phyloP scores from a whole-genome alignment of 2,797 vertebrate genomes.

The Dicrostonyx torquatus region DNA sequence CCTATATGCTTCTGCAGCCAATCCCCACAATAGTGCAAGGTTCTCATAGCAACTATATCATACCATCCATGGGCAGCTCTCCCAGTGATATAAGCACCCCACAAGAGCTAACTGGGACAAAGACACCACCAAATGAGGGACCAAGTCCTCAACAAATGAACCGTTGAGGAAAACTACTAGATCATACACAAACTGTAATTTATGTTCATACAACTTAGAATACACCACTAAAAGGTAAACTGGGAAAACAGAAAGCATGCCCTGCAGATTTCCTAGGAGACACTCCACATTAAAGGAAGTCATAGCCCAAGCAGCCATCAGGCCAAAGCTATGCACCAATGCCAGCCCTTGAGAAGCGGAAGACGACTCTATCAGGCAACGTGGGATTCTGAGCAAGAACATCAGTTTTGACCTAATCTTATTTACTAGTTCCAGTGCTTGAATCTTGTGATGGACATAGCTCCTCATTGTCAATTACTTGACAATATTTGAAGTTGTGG shows the following conservation, averaged over 20 bases:
- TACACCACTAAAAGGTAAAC: background rate
- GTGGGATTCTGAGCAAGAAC: background rate
- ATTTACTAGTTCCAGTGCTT: background rate
- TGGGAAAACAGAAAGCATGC: rapidly evolving
- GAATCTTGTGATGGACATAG: background rate
- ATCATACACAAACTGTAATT: background rate
- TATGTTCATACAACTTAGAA: background rate
- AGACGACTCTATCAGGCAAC: rapidly evolving
- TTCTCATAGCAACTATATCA: rapidly evolving
- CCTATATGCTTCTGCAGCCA: too few species aligned
- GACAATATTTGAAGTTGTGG: background rate
- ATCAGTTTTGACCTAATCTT: background rate
- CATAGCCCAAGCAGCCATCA: background rate
- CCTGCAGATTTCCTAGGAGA: background rate
- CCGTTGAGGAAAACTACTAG: background rate
- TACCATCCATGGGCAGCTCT: background rate
- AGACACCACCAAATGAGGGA: background rate
- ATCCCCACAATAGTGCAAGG: rapidly evolving
- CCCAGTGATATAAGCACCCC: too few species aligned
- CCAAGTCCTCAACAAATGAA: too few species aligned
- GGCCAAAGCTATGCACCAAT: too few species aligned
- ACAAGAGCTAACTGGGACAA: too few species aligned
- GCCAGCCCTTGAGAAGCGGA: background rate
- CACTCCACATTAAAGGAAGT: rapidly evolving
- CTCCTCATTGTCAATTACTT: background rate